phyloP scores from a whole-genome alignment of 2,113 vertebrate species.

The Cephalopterus ornatus region DNA sequence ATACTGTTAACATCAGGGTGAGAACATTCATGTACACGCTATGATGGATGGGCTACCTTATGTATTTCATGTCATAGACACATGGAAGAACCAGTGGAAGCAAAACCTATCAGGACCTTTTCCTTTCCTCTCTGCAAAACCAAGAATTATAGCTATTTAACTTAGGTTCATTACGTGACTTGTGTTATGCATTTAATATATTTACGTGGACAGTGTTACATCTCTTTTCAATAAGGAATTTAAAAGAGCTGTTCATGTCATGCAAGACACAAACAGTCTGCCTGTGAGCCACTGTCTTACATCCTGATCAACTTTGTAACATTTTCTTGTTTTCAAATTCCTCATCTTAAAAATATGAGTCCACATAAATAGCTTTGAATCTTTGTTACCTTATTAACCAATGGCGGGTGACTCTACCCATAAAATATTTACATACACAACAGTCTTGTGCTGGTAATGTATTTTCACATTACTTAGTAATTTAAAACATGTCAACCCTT shows the following conservation, averaged over 20 bases:
- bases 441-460: slow-evolving; percentile 23
- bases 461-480: slow-evolving; percentile 60
- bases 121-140: background rate
- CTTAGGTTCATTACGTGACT: background rate
- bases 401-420: background rate
- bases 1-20: background rate
- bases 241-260: background rate
- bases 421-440: slow-evolving; percentile 47
- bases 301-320: background rate
- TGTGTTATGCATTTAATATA: background rate
- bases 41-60: background rate
- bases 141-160: background rate
- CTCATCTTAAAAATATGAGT: slow-evolving; percentile 26
- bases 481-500: slow-evolving; percentile 51
- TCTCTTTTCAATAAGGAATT: background rate
- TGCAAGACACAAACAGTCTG: background rate
- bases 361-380: slow-evolving; percentile 31
- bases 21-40: background rate
- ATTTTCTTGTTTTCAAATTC: slow-evolving; percentile 35
- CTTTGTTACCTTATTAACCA: slow-evolving; percentile 49
- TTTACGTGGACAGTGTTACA: background rate
- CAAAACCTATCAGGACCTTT: background rate
- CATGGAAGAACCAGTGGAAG: background rate
- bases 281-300: background rate
- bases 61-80: background rate